These are phyloP conservation scores for Rallus limicola DNA, from an alignment of 2,113 vertebrate species.

Conservation along the genomic window DNA sequence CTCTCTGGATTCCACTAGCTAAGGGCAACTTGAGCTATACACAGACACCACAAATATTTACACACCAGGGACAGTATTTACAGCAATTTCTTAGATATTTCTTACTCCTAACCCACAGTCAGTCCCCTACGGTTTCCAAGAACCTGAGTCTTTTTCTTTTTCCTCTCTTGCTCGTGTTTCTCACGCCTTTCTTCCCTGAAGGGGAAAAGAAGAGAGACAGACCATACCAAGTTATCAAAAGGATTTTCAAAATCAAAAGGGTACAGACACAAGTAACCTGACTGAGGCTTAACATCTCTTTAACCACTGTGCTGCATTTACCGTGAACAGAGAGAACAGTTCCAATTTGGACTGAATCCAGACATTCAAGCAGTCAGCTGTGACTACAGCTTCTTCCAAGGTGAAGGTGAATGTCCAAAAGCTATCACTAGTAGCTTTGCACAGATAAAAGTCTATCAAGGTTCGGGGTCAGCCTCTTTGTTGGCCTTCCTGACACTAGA, in stretches of 20 bases:
- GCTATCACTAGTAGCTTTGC: not conserved
- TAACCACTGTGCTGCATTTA: not conserved
- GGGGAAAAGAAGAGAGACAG: not conserved
- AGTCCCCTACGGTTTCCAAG: conserved; percentile 84
- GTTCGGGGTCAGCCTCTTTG: not conserved
- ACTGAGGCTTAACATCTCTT: not conserved
- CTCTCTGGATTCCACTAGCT: not conserved
- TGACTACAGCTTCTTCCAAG: not conserved
- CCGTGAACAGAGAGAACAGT: not conserved
- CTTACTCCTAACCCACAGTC: not conserved
- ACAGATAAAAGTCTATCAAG: fast-evolving
- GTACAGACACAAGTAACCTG: not conserved
- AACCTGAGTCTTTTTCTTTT: conserved; percentile 84
- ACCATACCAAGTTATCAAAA: not conserved
- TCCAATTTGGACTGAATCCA: not conserved
- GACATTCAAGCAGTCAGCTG: not conserved
- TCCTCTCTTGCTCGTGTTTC: conserved; percentile 75
- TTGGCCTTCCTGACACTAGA: not conserved
- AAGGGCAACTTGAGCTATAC: not conserved
- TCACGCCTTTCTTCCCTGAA: conserved; percentile 83
- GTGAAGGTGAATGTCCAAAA: not conserved
- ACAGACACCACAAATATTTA: conserved; percentile 56
- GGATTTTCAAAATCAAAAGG: not conserved
- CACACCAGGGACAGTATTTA: conserved; percentile 48
- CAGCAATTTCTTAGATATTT: not conserved